Base-by-base conservation (phyloP, 1,140 invertebrate genomes). In the Solen grandis region DNA sequence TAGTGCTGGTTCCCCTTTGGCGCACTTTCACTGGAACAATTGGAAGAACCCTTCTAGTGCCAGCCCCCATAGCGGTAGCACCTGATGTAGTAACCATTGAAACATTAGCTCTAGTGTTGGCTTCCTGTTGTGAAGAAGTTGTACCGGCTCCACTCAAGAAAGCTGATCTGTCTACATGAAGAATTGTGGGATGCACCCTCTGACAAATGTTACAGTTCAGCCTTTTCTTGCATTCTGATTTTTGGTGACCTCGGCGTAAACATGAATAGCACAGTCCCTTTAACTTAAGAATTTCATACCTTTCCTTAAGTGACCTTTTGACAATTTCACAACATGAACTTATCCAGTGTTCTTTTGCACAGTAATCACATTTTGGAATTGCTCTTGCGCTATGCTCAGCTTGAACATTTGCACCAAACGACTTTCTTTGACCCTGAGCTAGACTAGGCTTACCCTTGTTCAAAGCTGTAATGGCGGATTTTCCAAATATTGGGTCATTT, bases 221-320 rank as follows among this genome's bases (percentile, higher is more conserved):
- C 38, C 38, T 69, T 29, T 50, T 54, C 16, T n/a, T n/a, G 25
- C 66, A 50, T 19, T 13, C 66, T 27, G 31, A 19, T n/a, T n/a
- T n/a, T n/a, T n/a, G n/a, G n/a, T n/a, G n/a, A n/a, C n/a, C n/a
- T n/a, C n/a, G n/a, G n/a, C 50, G 25, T 31, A 73, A 41, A 35
- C 70, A 73, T 19, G 16, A 27, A 46, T 31, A 73, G 35, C 70
- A 73, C n/a, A 73, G 29, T 59, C 54, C 70, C 19, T 59, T 73
- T 22, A 3, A 22, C 25, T 73, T 57, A n/a, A 73, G 36, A 38
- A 59, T 35, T 5, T 31, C 31, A 27, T 52, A 73, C 41, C 70
- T 57, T 31, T 73, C 70, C 25, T 41, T 22, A 5, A 73, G 22
- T 25, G 52, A 33, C 33, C 46, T 36, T n/a, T 66, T 38, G 27